phyloP scores from a whole-genome alignment of 64 coral and sea anemone species.

The Platygyra sinensis region DNA sequence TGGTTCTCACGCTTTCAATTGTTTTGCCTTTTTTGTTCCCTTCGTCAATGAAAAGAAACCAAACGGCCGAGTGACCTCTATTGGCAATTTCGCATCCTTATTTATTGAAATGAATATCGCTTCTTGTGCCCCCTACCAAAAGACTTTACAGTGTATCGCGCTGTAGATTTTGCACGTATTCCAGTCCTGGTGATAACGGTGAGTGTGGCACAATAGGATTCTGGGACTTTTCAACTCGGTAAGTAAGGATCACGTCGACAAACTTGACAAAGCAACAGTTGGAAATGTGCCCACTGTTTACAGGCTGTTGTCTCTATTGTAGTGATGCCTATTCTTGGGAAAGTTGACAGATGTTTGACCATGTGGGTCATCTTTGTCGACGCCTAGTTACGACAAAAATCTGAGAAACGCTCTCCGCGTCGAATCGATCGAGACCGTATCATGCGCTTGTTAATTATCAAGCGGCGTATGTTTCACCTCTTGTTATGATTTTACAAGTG shows the following conservation, averaged over 20 bases:
- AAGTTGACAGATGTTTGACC: not conserved
- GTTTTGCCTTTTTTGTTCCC: not conserved
- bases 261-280: constrained; percentile 22
- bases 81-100: not conserved
- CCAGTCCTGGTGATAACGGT: no score
- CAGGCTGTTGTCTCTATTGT: not conserved
- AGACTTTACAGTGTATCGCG: not conserved
- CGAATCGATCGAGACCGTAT: not conserved
- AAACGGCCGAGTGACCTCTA: not conserved
- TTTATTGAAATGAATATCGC: not conserved
- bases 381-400: not conserved
- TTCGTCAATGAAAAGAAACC: not conserved
- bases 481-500: not conserved
- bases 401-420: not conserved
- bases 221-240: not conserved
- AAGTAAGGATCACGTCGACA: not conserved
- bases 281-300: not conserved
- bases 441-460: not conserved
- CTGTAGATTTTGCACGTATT: no score
- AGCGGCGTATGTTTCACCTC: not conserved
- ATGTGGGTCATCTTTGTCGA: not conserved
- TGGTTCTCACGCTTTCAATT: not conserved
- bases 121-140: not conserved
- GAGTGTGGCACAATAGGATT: no score
- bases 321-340: constrained; percentile 5